Percentiles rank a stretch among this genome's conserved stretches.
These are phyloP conservation scores for Patella caerulea DNA, from an alignment of 2,888 invertebrate genomes.

Conservation along the genomic window DNA sequence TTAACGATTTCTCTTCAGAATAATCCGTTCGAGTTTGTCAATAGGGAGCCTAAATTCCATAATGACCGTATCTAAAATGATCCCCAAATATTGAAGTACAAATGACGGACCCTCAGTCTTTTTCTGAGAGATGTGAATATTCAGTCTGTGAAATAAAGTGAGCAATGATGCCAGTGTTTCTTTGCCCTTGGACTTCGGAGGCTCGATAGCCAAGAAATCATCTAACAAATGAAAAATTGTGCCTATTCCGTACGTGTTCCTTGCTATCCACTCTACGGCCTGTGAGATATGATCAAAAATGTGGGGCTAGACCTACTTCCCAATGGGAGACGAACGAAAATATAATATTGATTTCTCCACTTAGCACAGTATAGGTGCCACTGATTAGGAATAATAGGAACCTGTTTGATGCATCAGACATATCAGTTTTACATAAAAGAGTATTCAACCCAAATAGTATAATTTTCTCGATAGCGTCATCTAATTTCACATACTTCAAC, in stretches of 20 bases:
- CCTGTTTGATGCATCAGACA: constrained; percentile 6
- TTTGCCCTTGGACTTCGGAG: neutral
- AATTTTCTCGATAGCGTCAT: no score
- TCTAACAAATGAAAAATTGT: constrained; percentile 26
- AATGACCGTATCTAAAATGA: neutral
- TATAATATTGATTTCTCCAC: constrained; percentile 22
- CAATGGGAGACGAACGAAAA: constrained; percentile 24
- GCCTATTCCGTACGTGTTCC: constrained; percentile 15
- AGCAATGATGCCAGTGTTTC: constrained; percentile 15
- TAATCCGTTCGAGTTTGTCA: constrained; percentile 21
- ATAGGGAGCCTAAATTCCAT: constrained; percentile 21
- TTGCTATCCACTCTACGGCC: neutral
- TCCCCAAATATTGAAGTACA: constrained; percentile 21
- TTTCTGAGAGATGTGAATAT: constrained; percentile 17
- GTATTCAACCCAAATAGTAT: no score
- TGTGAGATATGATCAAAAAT: constrained; percentile 15
- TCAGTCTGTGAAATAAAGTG: constrained; percentile 14
- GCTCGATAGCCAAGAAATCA: constrained; percentile 28
- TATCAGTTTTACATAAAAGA: no score
- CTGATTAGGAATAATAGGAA: neutral
- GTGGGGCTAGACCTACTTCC: constrained; percentile 21
- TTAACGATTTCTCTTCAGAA: neutral
- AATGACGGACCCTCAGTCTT: constrained; percentile 20
- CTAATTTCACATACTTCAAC: no score
- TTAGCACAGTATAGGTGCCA: neutral